Conservation (phyloP, 1,140 invertebrate genomes). For the Heliconius himera region DNA sequence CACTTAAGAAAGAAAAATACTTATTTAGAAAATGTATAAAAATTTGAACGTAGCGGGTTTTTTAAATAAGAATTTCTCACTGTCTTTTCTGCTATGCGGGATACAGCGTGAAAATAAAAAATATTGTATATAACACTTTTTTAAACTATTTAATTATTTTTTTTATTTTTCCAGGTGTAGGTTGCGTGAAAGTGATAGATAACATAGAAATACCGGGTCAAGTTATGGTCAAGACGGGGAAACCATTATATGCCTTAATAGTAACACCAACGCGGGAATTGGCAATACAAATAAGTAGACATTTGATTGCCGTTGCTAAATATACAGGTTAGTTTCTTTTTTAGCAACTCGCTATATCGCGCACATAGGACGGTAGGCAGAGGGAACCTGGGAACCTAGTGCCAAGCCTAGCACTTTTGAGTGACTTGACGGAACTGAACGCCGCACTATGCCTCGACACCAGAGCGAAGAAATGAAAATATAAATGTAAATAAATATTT, state of each 20-base stretch:
- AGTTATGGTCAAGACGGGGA: constrained; percentile 61
- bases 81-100: too few relatives aligned
- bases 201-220: constrained; percentile 78
- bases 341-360: neutral
- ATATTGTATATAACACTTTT: neutral
- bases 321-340: constrained; percentile 85
- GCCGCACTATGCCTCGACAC: neutral
- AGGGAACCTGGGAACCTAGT: neutral
- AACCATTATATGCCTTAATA: constrained; percentile 90
- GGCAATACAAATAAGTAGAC: constrained; percentile 95
- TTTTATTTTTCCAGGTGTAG: constrained; percentile 66
- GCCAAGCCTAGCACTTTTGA: neutral
- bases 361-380: neutral
- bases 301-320: constrained; percentile 90
- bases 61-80: too few relatives aligned
- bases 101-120: neutral
- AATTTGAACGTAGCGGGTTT: too few relatives aligned
- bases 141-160: neutral
- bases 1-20: too few relatives aligned
- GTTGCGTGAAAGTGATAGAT: constrained; percentile 85
- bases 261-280: constrained; percentile 97
- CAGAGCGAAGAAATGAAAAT: too few relatives aligned
- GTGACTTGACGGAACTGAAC: neutral
- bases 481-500: too few relatives aligned
- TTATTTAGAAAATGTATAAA: too few relatives aligned